Evolutionary conservation across 1,140 invertebrate genomes (phyloP).

Genomic region (Choristoneura fumiferana): DNA sequence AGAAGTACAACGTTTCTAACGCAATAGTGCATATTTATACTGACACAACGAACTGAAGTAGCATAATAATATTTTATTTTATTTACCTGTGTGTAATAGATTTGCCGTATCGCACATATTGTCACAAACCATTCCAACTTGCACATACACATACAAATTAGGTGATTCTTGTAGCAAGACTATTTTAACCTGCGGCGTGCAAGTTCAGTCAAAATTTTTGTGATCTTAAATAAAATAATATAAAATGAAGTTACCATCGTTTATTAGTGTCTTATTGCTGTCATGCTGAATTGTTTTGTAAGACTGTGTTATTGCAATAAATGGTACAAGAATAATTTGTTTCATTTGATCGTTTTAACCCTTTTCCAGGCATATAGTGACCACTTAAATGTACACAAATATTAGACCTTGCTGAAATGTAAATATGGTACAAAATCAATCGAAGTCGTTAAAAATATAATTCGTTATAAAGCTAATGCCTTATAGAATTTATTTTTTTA

Average conservation of each 20-base stretch:
- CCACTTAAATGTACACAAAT: too few species aligned
- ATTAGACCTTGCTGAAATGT: too few species aligned
- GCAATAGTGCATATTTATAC: conserved; percentile 15
- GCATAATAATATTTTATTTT: conserved; percentile 14
- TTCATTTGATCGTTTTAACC: conserved; percentile 19
- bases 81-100: conserved; percentile 4
- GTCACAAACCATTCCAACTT: not conserved
- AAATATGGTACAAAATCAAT: too few species aligned
- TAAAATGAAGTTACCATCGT: conserved; percentile 68
- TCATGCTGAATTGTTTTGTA: conserved; percentile 65
- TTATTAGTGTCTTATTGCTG: conserved; percentile 62
- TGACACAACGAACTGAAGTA: not conserved
- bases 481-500: too few species aligned
- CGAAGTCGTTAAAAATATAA: too few species aligned
- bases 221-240: conserved; percentile 37
- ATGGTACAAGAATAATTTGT: conserved; percentile 58
- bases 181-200: conserved; percentile 19
- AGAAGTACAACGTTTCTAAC: conserved; percentile 19
- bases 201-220: conserved; percentile 52
- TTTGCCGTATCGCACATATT: not conserved
- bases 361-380: too few species aligned
- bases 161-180: conserved; percentile 1
- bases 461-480: too few species aligned
- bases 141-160: conserved; percentile 1
- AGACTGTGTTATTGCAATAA: conserved; percentile 75